Conservation (phyloP, 2,113 vertebrate genomes). For the Elephantulus edwardii region DNA sequence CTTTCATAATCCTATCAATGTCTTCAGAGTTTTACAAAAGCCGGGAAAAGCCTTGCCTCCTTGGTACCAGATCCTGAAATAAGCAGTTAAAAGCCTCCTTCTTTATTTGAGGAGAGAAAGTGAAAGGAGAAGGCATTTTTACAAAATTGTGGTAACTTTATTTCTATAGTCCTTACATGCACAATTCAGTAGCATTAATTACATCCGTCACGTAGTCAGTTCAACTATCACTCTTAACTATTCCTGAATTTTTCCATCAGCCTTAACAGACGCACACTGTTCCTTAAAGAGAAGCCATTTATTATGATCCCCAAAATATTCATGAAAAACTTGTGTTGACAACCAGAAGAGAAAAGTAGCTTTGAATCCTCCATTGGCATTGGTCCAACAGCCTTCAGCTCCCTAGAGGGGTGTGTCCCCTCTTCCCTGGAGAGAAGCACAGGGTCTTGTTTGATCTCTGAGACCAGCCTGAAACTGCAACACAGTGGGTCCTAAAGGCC, state of each 20-base stretch:
- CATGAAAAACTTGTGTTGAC: not conserved
- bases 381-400: not conserved
- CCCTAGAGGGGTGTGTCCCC: not conserved
- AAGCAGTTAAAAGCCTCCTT: not conserved
- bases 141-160: not conserved
- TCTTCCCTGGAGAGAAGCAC: not conserved
- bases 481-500: not conserved
- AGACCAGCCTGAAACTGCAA: not conserved
- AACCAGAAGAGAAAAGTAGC: not conserved
- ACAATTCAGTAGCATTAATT: too few relatives aligned
- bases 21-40: conserved; percentile 1
- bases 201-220: not conserved
- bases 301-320: not conserved
- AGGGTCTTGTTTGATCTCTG: not conserved
- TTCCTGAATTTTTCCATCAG: not conserved
- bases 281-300: not conserved
- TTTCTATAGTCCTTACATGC: not conserved
- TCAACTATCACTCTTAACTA: not conserved
- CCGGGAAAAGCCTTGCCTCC: not conserved
- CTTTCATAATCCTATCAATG: not conserved
- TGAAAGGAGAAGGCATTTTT: not conserved
- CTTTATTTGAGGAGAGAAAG: not conserved
- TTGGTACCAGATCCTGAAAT: not conserved
- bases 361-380: not conserved
- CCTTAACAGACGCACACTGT: not conserved